Base-by-base conservation (phyloP, 2,113 vertebrate genomes). In the Macrotis lagotis region DNA sequence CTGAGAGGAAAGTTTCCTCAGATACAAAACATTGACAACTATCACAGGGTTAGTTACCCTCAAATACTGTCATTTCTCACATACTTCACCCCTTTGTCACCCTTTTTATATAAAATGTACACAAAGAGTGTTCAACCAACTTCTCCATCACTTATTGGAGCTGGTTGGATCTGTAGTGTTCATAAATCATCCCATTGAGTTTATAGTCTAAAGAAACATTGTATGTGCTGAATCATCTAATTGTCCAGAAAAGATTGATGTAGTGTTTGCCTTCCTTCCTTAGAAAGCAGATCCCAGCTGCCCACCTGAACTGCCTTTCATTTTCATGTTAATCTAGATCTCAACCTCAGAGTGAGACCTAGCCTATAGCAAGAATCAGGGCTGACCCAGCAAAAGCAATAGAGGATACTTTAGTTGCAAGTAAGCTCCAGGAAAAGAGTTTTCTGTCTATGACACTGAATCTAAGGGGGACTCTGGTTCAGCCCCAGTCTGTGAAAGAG, bases 161-260 rank as follows among this genome's bases (percentile, higher is more conserved):
- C 89, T 49, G 44, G 19, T 91, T 94, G 93, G 95, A 93, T 90
- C 89, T 8, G 51, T 92, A 92, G 59, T 52, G 51, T 51, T 95
- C 90, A 96, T 97, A 94, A 96, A 97, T 96, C 93, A 97, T 96
- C 95, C 94, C 88, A 10, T 66, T 53, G 5, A 12, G 47, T 48
- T 83, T 24, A n/a, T 0, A 19, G 6, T 44, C n/a, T 83, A 92
- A 92, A 91, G 94, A 94, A 93, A 66, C 92, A 47, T 25, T 88
- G 93, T 93, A 97, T 92, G 52, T 97, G 97, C 96, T 97, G 96
- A 96, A 37, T 97, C 97, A 96, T 96, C 95, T 93, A 94, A 97
- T 92, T 96, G 94, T 93, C 93, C 52, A 53, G 52, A 92, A 89
- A 95, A 92, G 94, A 59, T 92, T 92, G 96, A 96, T 90, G 24